These are phyloP conservation scores for Alosa sapidissima DNA, from an alignment of 2,797 vertebrate genomes.

Conservation along the genomic window DNA sequence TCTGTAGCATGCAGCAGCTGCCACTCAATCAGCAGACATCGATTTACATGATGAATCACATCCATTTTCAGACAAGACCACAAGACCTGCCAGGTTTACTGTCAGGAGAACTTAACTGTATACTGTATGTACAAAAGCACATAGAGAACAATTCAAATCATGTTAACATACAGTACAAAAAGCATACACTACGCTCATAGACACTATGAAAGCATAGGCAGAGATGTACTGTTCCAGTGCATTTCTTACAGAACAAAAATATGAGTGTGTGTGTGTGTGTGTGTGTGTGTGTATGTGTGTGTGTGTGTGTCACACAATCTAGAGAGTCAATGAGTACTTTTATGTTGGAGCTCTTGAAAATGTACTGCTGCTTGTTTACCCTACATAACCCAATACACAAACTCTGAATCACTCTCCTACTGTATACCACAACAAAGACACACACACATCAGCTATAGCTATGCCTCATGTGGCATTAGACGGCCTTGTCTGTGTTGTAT, in stretches of 20 bases:
- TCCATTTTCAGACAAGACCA: conserved; percentile 54
- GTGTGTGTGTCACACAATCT: neutral
- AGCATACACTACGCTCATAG: neutral
- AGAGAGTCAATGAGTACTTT: neutral
- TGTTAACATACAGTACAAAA: neutral
- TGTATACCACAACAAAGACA: neutral
- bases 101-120: neutral
- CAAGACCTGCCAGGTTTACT: neutral
- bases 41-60: conserved; percentile 66
- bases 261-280: too few species aligned
- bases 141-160: neutral
- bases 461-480: neutral
- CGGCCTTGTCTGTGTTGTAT: conserved; percentile 10
- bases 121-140: neutral
- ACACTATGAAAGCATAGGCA: neutral
- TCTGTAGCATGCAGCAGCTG: conserved; percentile 41
- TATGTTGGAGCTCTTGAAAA: neutral
- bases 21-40: conserved; percentile 56
- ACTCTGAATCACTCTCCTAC: neutral
- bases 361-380: neutral
- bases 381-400: neutral
- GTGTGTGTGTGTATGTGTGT: too few species aligned
- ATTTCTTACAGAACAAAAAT: neutral
- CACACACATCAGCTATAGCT: neutral
- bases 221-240: neutral